Base-by-base conservation (phyloP, 2,113 vertebrate genomes). In the Labeo rohita region DNA sequence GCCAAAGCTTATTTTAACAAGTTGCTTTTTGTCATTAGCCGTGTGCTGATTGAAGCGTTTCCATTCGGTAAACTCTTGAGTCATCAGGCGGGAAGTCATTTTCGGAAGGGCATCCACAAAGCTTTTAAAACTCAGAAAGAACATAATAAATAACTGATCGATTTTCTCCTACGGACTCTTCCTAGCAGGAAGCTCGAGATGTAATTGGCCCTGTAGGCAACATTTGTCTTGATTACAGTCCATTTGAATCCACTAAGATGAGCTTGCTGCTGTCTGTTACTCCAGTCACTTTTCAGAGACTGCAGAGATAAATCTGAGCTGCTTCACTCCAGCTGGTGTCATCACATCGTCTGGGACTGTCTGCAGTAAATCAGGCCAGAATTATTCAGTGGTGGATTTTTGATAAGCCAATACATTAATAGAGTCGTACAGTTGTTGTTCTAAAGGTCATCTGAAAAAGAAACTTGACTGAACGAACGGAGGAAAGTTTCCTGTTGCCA, bases 181-280 rank as follows among this genome's bases (percentile, higher is more conserved):
- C 84, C 15, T 2, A 86, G 88, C 89, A 88, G 39, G 65, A 68
- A 45, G 85, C 75, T 59, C 12, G 12, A 45, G 11, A 88, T 90
- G 90, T 92, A 91, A 94, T 91, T 87, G 90, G 89, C n/a, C 79
- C 87, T 63, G 86, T 89, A 82, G 89, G 86, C 59, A 83, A 39
- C 90, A 94, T 93, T 93, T 86, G 87, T 93, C 91, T 92, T 91
- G 92, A 92, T 93, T 93, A 93, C 80, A 86, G 90, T 89, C 88
- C 77, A 91, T 91, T 91, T 91, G 80, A 91, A 91, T 84, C 87
- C 85, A 89, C 91, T 89, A 92, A 88, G 90, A 91, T 84, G 66
- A 90, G 88, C 85, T 90, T 90, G 91, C 86, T 84, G 89, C 52
- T 77, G 85, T 86, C 83, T 76, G 89, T 93, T 91, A 80, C 85